Percentiles rank a stretch among this genome's conserved stretches.
Evolutionary conservation across 2,888 invertebrate genomes (phyloP).

Genomic region (Latrodectus elegans): DNA sequence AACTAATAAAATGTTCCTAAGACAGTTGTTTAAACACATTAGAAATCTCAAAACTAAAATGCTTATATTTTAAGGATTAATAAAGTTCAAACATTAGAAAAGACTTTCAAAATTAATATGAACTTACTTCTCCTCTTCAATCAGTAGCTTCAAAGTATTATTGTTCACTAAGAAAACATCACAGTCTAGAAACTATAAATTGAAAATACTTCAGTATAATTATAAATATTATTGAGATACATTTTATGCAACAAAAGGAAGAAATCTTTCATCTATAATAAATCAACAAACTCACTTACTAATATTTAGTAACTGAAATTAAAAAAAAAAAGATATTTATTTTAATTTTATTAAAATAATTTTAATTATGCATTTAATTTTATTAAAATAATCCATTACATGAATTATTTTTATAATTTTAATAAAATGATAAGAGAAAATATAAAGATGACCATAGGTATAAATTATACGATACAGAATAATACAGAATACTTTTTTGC

Average conservation of each 20-base stretch:
- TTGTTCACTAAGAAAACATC: slow-evolving; percentile 82
- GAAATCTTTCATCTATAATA: background rate
- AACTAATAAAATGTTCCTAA: too few species aligned
- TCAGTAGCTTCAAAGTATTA: slow-evolving; percentile 53
- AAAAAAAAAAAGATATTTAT: too few species aligned
- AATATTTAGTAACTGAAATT: background rate
- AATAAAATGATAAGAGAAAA: too few species aligned
- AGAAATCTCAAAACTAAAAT: too few species aligned
- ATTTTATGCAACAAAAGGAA: background rate
- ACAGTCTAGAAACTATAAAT: slow-evolving; percentile 84
- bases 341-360: too few species aligned
- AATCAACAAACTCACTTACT: background rate
- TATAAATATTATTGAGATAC: background rate
- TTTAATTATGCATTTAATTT: too few species aligned
- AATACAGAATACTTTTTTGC: too few species aligned
- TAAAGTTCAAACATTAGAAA: background rate
- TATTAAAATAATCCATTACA: too few species aligned
- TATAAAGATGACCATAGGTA: too few species aligned
- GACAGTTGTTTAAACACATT: too few species aligned
- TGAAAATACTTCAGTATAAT: slow-evolving; percentile 6
- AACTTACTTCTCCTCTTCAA: slow-evolving; percentile 67
- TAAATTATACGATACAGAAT: too few species aligned
- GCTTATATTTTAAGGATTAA: background rate
- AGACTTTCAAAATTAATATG: background rate
- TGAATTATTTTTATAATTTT: too few species aligned